Evolutionary conservation across 1,140 invertebrate genomes (phyloP), one percentile per base, ranked within the genome.

Genomic region (Drosophila bocqueti): DNA sequence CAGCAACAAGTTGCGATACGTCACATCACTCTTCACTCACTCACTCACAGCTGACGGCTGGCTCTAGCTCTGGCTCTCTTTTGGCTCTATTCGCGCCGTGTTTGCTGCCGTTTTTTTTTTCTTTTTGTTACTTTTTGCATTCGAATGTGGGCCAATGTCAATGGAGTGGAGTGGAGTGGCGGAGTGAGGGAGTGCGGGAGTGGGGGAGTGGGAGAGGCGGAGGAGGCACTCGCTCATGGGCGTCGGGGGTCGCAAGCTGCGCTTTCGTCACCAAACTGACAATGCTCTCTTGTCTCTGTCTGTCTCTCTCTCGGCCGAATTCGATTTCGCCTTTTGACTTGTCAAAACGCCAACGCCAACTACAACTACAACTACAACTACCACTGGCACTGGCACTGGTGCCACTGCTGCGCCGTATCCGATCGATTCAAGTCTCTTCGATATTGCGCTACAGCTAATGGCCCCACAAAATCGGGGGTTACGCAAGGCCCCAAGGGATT

Each of bases 91-190:
- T 72, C 55, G n/a, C 55, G n/a, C 55, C 40, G 31, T 68, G 43
- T 62, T 66, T 34, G 52, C 67, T 55, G 67, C 31, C 38, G 24
- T 54, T 63, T 55, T 62, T 62, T 40, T 64, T 63, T 55, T 62
- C 58, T 40, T 64, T 26, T 26, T 49, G 63, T 50, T 65, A 71
- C 55, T 87, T 81, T 87, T 87, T 87, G 80, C 85, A 90, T 90
- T 73, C 54, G 81, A 89, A 90, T 85, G 86, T 89, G 86, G 85
- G 85, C 81, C 85, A 89, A 90, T 89, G 85, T 89, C 85, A 89
- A 84, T 84, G 85, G 67, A 69, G 82, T 90, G 78, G 69, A 58
- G 43, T 45, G 67, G 47, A 89, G 80, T 75, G 74, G 83, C 67
- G 77, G 84, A 80, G 83, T 81, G 83, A 34, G 26, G 73, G 84